These are phyloP conservation scores for Vulpes lagopus DNA, from an alignment of 2,113 vertebrate genomes.

Conservation along the genomic window DNA sequence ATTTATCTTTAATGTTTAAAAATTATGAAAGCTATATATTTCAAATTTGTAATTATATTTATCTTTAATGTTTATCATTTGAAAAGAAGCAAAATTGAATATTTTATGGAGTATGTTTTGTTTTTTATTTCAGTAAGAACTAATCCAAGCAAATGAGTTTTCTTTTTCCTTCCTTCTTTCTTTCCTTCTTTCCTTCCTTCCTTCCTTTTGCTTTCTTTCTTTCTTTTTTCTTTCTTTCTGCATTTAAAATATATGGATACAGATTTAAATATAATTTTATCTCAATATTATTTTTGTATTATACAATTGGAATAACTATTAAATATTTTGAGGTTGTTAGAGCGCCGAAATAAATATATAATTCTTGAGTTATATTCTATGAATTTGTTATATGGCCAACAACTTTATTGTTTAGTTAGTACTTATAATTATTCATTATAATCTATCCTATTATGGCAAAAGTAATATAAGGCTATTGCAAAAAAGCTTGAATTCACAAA, in stretches of 20 bases:
- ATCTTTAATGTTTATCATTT: background rate
- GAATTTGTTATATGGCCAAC: background rate
- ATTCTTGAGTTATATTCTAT: background rate
- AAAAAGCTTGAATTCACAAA: conserved; percentile 17
- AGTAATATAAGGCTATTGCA: background rate
- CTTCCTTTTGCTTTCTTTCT: too few species aligned
- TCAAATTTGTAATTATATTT: background rate
- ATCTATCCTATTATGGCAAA: background rate
- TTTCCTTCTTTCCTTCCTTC: background rate
- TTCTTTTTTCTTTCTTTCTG: background rate
- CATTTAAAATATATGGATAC: background rate
- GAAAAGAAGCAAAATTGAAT: background rate
- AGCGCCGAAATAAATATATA: background rate
- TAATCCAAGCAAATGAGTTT: background rate
- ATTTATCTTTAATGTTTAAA: background rate
- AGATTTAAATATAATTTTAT: background rate
- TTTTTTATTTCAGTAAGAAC: background rate
- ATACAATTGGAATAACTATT: background rate
- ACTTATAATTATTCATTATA: background rate
- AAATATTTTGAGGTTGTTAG: background rate
- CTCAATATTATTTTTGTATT: background rate
- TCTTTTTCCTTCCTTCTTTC: background rate
- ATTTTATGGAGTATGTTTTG: background rate
- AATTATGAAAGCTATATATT: background rate
- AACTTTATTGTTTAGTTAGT: background rate